Evolutionary conservation across 2,888 invertebrate genomes (phyloP).

Genomic region (Drosophila mimetica): DNA sequence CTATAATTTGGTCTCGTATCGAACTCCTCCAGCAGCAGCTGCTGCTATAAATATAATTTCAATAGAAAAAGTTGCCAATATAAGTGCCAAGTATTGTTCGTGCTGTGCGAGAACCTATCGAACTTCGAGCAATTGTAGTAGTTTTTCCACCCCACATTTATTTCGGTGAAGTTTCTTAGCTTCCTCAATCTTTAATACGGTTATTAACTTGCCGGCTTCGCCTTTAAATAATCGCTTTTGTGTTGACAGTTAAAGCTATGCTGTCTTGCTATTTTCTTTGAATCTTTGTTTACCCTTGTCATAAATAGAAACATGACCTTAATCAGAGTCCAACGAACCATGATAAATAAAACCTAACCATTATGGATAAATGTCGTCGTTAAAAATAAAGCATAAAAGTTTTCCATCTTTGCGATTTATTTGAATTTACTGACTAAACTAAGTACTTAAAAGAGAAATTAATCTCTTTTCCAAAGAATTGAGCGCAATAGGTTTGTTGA

Average conservation of each 20-base stretch:
- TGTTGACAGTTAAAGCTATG: neutral
- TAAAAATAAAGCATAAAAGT: neutral
- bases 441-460: neutral
- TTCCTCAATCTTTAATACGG: neutral
- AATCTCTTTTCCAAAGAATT: neutral
- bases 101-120: conserved; percentile 24
- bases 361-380: neutral
- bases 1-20: conserved; percentile 45
- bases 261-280: neutral
- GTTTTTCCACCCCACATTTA: neutral
- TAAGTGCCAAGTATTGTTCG: conserved; percentile 45
- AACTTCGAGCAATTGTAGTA: conserved; percentile 26
- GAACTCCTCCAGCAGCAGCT: conserved; percentile 36
- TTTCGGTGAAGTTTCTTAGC: neutral
- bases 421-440: neutral
- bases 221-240: conserved; percentile 7
- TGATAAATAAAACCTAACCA: neutral
- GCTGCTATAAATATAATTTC: conserved; percentile 50
- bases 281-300: neutral
- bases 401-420: neutral
- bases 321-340: neutral
- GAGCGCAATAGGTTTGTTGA: neutral
- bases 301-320: neutral
- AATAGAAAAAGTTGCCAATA: conserved; percentile 49
- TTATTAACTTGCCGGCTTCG: neutral